These are phyloP conservation scores for Drosophila maculinotata DNA, from an alignment of 2,888 invertebrate species.

Conservation along the genomic window DNA sequence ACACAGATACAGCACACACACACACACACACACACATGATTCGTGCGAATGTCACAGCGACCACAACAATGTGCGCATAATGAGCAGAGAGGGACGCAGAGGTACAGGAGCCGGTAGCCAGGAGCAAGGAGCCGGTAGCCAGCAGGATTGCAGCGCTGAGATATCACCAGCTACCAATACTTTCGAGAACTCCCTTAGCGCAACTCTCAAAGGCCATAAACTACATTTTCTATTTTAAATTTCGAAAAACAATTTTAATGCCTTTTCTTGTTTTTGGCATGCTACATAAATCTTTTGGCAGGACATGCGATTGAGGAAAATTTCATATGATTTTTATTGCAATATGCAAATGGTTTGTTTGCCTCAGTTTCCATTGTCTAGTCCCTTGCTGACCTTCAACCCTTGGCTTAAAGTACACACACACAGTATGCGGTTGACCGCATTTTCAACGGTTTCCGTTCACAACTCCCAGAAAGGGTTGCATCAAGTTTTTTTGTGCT, in stretches of 20 bases:
- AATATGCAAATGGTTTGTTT: conserved; percentile 69
- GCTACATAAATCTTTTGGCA: conserved; percentile 72
- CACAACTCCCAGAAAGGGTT: conserved; percentile 43
- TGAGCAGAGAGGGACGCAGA: conserved; percentile 45
- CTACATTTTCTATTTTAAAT: conserved; percentile 27
- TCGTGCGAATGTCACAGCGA: conserved; percentile 72
- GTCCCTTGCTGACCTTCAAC: conserved; percentile 71
- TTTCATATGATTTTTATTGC: conserved; percentile 66
- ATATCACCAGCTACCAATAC: conserved; percentile 20
- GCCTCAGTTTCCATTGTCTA: conserved; percentile 21
- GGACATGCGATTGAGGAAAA: conserved; percentile 52
- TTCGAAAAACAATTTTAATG: conserved; percentile 47
- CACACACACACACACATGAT: conserved; percentile 35
- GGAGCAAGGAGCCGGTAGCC: conserved; percentile 12
- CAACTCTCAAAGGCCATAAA: conserved; percentile 54
- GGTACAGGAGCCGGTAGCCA: conserved; percentile 3
- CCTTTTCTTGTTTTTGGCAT: conserved; percentile 37
- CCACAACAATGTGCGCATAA: conserved; percentile 80
- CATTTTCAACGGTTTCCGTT: conserved; percentile 60
- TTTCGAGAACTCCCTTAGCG: conserved; percentile 34
- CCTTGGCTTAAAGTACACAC: conserved; percentile 45
- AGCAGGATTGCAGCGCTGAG: conserved; percentile 40
- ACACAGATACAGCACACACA: too few relatives aligned
- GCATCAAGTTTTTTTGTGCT: conserved; percentile 29
- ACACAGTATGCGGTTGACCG: conserved; percentile 77